These are phyloP conservation scores for Andricus curvator DNA, from an alignment of 2,888 invertebrate genomes.

Conservation along the genomic window DNA sequence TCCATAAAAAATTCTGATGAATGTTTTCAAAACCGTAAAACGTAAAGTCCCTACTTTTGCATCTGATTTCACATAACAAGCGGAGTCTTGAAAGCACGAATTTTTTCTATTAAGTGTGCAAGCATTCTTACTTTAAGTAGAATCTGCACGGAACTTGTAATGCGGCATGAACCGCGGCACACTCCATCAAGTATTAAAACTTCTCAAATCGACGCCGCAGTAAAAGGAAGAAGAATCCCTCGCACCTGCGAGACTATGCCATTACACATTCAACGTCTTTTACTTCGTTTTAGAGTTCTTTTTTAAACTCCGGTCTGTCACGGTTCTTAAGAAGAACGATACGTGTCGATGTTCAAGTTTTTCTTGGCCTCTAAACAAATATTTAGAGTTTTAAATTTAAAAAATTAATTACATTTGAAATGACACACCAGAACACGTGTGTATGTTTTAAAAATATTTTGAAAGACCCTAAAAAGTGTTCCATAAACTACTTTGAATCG, in stretches of 20 bases:
- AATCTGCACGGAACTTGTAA: conserved; percentile 45
- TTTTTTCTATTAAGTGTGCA: conserved; percentile 29
- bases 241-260: conserved; percentile 63
- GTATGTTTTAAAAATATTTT: too few species aligned
- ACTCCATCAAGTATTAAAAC: conserved; percentile 70
- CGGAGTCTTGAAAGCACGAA: conserved; percentile 24
- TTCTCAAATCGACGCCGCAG: conserved; percentile 67
- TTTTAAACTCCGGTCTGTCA: conserved; percentile 36
- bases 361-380: not conserved
- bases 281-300: conserved; percentile 35
- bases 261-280: conserved; percentile 52
- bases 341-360: not conserved
- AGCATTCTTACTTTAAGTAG: conserved; percentile 40
- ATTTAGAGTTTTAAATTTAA: too few species aligned
- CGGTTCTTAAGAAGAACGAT: not conserved
- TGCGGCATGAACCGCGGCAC: conserved; percentile 52
- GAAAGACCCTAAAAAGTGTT: too few species aligned
- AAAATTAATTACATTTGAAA: too few species aligned
- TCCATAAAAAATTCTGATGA: not conserved
- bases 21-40: not conserved
- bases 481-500: too few species aligned
- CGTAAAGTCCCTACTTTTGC: not conserved
- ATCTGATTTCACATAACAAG: conserved; percentile 38
- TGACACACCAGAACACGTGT: too few species aligned
- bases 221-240: conserved; percentile 62